Base-by-base conservation (phyloP, 2,888 invertebrate genomes). In the Priocnemis perturbator region DNA sequence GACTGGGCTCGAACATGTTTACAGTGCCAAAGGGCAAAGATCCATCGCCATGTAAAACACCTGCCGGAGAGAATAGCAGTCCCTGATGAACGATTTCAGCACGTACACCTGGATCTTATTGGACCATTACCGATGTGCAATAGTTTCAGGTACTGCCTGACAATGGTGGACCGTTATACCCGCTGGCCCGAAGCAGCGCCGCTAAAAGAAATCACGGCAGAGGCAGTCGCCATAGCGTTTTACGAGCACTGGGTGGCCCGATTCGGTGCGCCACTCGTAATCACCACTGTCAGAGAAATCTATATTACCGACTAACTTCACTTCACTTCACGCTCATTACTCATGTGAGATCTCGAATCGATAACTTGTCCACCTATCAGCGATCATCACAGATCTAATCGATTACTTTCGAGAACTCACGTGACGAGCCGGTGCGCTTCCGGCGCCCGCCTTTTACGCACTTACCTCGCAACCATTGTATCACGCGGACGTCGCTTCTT, bases 1-100 rank as follows among this genome's bases (percentile, higher is more conserved):
- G 26, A 67, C 14, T 86, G 85, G 84, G 65, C 78, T 0, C 59
- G 73, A 48, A 56, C 73, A 2, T 88, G 86, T 66, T 17, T 79
- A 0, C 59, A 68, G 1, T 88, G 85, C 64, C 88, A 88, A 68
- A 66, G 69, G 11, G 56, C 78, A 9, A 88, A 88, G 63, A 66
- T 86, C 1, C 60, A 72, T 0, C 71, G 83, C 9, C 85, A 86
- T 30, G 73, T 76, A 68, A 37, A 64, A 53, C 45, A 55, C 71
- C 3, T 74, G 68, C 52, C 70, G 73, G 20, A 72, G 59, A 17
- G 56, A 0, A 73, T 73, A 48, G 81, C 59, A 72, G 74, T 14
- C 26, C 76, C 55, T 73, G 82, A 37, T 21, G 81, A 62, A 17
- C 64, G 73, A 2, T 71, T 76, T 45, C 70, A 76, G 0, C 76